Conservation (phyloP, 2,113 vertebrate species). For the Malurus elegans region DNA sequence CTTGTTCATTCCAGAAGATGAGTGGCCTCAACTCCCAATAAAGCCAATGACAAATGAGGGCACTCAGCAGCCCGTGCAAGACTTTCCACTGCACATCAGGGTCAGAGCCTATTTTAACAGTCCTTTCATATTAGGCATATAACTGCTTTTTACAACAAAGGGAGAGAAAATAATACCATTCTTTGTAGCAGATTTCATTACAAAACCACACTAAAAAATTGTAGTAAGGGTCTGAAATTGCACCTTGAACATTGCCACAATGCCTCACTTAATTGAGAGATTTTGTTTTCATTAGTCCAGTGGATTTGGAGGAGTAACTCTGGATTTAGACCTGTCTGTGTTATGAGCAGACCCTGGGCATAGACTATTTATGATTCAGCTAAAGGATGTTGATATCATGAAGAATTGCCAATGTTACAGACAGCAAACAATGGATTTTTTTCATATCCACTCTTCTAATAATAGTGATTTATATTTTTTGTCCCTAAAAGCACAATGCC, state of each 20-base stretch:
- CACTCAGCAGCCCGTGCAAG: background rate
- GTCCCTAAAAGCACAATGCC: background rate
- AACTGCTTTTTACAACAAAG: background rate
- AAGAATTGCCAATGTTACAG: background rate
- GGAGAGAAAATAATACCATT: background rate
- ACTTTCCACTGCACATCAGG: accelerated
- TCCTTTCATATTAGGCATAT: background rate
- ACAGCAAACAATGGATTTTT: background rate
- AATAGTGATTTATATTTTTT: background rate
- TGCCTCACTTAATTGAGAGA: background rate
- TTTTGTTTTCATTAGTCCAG: background rate
- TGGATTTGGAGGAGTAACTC: background rate
- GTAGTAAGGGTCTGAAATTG: background rate
- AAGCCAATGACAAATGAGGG: background rate
- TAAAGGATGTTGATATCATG: background rate
- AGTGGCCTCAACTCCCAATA: background rate
- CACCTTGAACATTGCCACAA: background rate
- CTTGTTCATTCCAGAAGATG: background rate
- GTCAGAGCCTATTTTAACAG: background rate
- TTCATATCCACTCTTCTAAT: background rate
- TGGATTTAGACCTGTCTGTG: background rate
- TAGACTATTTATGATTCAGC: background rate
- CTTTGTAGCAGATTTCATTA: background rate
- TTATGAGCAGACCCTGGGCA: background rate
- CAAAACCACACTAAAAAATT: background rate